Percentiles rank a stretch among this genome's conserved stretches.
These are phyloP conservation scores for Lagocephalus sceleratus DNA, from an alignment of 2,797 vertebrate species.

Conservation along the genomic window DNA sequence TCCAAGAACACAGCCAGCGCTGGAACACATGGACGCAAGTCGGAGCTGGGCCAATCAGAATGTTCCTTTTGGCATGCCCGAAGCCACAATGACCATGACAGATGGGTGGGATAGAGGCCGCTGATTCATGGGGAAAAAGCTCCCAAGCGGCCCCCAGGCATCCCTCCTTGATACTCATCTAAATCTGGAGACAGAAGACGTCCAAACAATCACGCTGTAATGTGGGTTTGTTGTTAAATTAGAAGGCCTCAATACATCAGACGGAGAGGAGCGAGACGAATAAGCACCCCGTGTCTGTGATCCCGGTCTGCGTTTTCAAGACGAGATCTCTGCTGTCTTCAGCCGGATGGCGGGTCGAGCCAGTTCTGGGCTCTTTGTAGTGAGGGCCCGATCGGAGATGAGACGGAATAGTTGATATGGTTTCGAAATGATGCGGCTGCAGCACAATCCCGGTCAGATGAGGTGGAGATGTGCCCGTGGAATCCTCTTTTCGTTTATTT, in stretches of 20 bases:
- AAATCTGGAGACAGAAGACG: slow-evolving; percentile 57
- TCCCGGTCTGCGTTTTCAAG: slow-evolving; percentile 31
- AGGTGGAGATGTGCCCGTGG: slow-evolving; percentile 27
- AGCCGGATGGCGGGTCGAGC: slow-evolving; percentile 12
- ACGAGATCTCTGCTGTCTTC: slow-evolving; percentile 25
- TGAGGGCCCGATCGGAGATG: not conserved
- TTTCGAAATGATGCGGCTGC: too few relatives aligned
- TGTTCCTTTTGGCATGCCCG: slow-evolving; percentile 25
- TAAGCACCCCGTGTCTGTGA: slow-evolving; percentile 25
- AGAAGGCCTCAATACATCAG: slow-evolving; percentile 21
- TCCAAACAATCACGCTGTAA: slow-evolving; percentile 52
- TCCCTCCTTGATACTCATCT: slow-evolving; percentile 56
- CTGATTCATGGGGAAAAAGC: slow-evolving; percentile 39
- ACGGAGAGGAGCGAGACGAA: slow-evolving; percentile 24
- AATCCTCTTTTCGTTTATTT: too few relatives aligned
- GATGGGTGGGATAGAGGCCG: slow-evolving; percentile 40
- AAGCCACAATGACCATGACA: slow-evolving; percentile 9
- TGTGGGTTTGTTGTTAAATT: slow-evolving; percentile 31
- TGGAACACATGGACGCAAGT: slow-evolving; percentile 11
- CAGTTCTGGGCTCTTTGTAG: not conserved
- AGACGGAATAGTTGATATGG: not conserved
- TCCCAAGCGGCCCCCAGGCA: slow-evolving; percentile 37
- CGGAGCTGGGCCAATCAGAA: slow-evolving; percentile 18
- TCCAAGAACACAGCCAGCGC: slow-evolving; percentile 22
- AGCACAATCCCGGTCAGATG: not conserved